phyloP scores from a whole-genome alignment of 1,140 invertebrate species.

The Pristionchus pacificus region DNA sequence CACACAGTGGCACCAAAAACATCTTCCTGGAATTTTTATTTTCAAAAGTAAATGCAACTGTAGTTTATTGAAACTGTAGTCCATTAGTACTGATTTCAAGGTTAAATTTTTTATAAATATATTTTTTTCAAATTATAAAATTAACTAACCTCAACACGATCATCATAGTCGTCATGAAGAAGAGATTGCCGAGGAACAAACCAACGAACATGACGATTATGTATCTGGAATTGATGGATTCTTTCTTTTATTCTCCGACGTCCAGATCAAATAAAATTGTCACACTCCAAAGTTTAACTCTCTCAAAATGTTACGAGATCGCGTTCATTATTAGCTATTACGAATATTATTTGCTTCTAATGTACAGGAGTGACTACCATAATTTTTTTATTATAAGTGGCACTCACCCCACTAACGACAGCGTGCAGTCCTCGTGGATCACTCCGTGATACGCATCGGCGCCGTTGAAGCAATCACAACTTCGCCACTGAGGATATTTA shows the following conservation, averaged over 20 bases:
- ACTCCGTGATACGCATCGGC: not conserved
- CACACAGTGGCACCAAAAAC: too few relatives aligned
- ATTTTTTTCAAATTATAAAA: too few relatives aligned
- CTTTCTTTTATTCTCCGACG: too few relatives aligned
- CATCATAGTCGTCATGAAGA: constrained; percentile 34
- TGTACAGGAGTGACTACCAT: too few relatives aligned
- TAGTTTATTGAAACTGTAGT: not conserved
- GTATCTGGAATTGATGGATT: constrained; percentile 15
- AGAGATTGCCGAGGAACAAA: constrained; percentile 26
- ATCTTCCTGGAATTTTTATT: too few relatives aligned
- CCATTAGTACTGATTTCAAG: not conserved
- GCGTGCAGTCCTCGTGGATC: not conserved
- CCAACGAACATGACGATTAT: constrained; percentile 25
- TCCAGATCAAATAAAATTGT: too few relatives aligned
- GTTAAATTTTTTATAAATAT: not conserved
- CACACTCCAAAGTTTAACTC: too few relatives aligned
- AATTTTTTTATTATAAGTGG: too few relatives aligned
- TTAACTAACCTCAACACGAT: constrained; percentile 20
- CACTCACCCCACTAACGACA: not conserved
- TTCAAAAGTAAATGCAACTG: too few relatives aligned
- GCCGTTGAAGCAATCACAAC: not conserved
- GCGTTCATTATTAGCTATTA: too few relatives aligned
- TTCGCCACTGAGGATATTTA: not conserved
- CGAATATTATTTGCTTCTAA: too few relatives aligned
- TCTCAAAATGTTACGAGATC: too few relatives aligned